Conservation (phyloP, 2,888 invertebrate species). For the Pemphredon lugubris region DNA sequence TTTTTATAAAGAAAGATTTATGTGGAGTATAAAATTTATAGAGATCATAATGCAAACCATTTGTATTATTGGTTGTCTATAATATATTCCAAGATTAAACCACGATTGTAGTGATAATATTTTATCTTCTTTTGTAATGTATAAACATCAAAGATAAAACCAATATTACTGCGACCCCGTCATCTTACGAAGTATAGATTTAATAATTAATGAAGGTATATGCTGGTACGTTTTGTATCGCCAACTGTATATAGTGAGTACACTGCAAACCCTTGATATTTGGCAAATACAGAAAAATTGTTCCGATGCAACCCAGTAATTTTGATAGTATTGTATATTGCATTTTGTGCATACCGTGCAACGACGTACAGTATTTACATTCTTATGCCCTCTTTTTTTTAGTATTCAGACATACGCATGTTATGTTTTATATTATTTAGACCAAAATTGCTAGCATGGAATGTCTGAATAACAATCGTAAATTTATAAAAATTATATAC, state of each 20-base stretch:
- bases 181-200: slow-evolving; percentile 16
- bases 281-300: slow-evolving; percentile 12
- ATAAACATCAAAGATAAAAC: slow-evolving; percentile 3
- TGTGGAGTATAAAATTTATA: background rate
- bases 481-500: slow-evolving; percentile 21
- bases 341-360: slow-evolving; percentile 3
- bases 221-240: slow-evolving; percentile 33
- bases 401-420: slow-evolving; percentile 16
- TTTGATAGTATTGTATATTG: slow-evolving; percentile 15
- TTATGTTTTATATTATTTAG: background rate
- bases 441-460: slow-evolving; percentile 7
- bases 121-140: too few relatives aligned
- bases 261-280: slow-evolving; percentile 1
- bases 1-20: background rate
- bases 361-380: slow-evolving; percentile 15
- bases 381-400: slow-evolving; percentile 1
- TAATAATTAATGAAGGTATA: slow-evolving; percentile 19
- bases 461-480: slow-evolving; percentile 24
- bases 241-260: slow-evolving; percentile 45
- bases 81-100: too few relatives aligned
- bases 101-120: too few relatives aligned
- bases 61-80: background rate
- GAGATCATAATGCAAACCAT: background rate
- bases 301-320: slow-evolving; percentile 10
- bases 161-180: slow-evolving; percentile 10